Conservation (phyloP, 2,113 vertebrate species). For the Rhabdornis inornatus region DNA sequence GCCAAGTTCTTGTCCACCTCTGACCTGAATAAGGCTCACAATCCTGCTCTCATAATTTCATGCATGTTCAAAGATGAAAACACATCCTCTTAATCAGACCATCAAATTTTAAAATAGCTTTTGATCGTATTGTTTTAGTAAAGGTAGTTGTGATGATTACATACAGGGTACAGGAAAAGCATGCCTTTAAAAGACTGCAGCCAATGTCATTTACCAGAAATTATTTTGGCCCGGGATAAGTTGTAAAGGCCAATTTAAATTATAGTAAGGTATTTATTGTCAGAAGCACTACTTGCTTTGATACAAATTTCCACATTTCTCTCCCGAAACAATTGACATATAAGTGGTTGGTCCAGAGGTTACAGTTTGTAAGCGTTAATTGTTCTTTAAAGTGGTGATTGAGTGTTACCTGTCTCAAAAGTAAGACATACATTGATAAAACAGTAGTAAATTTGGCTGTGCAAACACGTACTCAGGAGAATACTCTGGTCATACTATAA, state of each 20-base stretch:
- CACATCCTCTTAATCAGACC: not conserved
- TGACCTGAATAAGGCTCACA: not conserved
- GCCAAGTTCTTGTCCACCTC: not conserved
- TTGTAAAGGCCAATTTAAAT: not conserved
- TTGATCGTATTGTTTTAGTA: slow-evolving; percentile 1
- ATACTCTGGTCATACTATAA: not conserved
- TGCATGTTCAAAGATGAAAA: not conserved
- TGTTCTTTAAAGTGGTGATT: not conserved
- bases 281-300: not conserved
- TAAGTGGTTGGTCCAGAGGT: not conserved
- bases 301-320: not conserved
- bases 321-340: not conserved
- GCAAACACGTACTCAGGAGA: not conserved
- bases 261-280: not conserved
- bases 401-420: not conserved
- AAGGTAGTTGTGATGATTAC: not conserved
- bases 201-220: slow-evolving; percentile 26
- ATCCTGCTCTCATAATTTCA: not conserved
- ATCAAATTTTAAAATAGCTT: not conserved
- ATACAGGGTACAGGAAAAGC: not conserved
- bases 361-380: not conserved
- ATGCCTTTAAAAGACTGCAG: not conserved
- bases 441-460: not conserved
- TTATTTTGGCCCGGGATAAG: not conserved
- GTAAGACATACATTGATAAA: not conserved